These are phyloP conservation scores for Chionodraco myersi DNA, from an alignment of 2,113 vertebrate genomes.

Conservation along the genomic window DNA sequence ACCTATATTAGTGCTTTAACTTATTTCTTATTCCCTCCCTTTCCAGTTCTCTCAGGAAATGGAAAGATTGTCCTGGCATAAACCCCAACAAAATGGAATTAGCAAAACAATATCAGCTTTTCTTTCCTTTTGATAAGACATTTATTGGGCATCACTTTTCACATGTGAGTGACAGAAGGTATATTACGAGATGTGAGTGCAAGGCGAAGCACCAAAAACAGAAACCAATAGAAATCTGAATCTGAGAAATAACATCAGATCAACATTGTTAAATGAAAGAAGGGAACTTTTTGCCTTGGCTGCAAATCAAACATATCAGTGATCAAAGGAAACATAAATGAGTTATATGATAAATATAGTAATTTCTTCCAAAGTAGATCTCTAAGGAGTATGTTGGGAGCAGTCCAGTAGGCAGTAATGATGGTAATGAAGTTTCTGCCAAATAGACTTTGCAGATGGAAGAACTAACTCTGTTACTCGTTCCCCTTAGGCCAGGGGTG, in stretches of 20 bases:
- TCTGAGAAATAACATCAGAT: too few relatives aligned
- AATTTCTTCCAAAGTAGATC: slow-evolving; percentile 5
- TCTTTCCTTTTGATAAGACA: slow-evolving; percentile 3
- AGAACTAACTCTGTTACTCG: slow-evolving; percentile 12
- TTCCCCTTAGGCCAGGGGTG: background rate
- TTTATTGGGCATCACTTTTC: slow-evolving; percentile 11
- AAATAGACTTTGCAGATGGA: slow-evolving; percentile 15
- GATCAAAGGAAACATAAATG: slow-evolving; percentile 21
- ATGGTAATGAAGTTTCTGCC: slow-evolving; percentile 32
- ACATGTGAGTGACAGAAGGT: background rate
- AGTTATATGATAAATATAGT: slow-evolving; percentile 23
- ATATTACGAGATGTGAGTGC: background rate
- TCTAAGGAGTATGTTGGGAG: slow-evolving; percentile 18
- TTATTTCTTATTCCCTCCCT: background rate
- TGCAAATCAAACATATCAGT: background rate
- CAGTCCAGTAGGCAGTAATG: slow-evolving; percentile 29
- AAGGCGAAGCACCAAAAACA: background rate
- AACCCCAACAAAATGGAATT: slow-evolving; percentile 5
- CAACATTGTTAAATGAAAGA: too few relatives aligned
- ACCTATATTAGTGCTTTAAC: background rate
- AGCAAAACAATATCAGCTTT: background rate
- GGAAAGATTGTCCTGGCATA: background rate
- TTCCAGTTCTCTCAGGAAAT: background rate
- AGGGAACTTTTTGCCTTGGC: background rate
- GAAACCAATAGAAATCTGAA: background rate